These are phyloP conservation scores for Corythornis vintsioides DNA, from an alignment of 2,113 vertebrate species.

Conservation along the genomic window DNA sequence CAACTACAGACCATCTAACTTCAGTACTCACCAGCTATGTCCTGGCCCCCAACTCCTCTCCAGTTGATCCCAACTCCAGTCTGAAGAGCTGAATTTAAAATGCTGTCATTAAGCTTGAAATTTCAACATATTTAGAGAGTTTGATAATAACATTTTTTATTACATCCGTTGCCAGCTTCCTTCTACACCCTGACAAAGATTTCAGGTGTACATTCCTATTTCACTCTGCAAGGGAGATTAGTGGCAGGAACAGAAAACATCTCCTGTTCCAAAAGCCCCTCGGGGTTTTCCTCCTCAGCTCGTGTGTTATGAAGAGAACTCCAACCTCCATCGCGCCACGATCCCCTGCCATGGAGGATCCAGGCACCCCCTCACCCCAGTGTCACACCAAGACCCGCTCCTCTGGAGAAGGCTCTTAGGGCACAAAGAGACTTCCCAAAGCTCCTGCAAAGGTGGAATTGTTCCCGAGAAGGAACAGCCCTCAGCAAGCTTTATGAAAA, in stretches of 20 bases:
- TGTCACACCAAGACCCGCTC: not conserved
- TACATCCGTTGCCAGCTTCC: slow-evolving; percentile 61
- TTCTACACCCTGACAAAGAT: slow-evolving; percentile 61
- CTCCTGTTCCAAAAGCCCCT: slow-evolving; percentile 58
- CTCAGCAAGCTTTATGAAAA: slow-evolving; percentile 25
- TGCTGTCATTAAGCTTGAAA: not conserved
- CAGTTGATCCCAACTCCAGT: fast-evolving
- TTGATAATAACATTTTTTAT: slow-evolving; percentile 40
- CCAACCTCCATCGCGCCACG: not conserved
- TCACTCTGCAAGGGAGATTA: slow-evolving; percentile 58
- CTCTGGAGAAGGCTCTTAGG: not conserved
- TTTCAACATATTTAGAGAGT: slow-evolving; percentile 28
- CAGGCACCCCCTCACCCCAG: not conserved
- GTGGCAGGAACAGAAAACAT: slow-evolving; percentile 60
- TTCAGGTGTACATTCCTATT: slow-evolving; percentile 48
- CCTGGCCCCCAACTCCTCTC: not conserved
- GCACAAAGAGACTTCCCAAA: not conserved
- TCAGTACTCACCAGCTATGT: fast-evolving
- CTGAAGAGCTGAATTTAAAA: not conserved
- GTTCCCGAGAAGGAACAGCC: not conserved
- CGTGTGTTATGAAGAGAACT: slow-evolving; percentile 9
- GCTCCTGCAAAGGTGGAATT: not conserved
- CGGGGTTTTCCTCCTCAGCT: slow-evolving; percentile 29
- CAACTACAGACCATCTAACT: not conserved
- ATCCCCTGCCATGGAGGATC: not conserved